Evolutionary conservation across 2,797 vertebrate species (phyloP).

Genomic region (Rhinella marina): DNA sequence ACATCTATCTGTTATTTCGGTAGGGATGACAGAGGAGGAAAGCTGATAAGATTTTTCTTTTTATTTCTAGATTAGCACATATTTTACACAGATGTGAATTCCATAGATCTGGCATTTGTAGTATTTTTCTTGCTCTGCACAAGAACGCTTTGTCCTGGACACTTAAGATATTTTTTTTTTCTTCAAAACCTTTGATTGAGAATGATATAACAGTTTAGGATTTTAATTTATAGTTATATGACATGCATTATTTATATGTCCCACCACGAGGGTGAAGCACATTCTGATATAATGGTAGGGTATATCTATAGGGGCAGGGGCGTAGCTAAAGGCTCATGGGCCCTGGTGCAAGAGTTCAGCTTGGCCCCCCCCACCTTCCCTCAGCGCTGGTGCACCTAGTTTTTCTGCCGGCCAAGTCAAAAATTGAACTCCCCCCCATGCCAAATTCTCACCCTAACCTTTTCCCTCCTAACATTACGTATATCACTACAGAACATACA

Average conservation of each 20-base stretch:
- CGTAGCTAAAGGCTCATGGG: too few species aligned
- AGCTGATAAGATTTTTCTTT: slow-evolving; percentile 15
- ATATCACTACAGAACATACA: too few species aligned
- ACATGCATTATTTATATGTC: background rate
- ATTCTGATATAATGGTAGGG: background rate
- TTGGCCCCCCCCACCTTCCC: too few species aligned
- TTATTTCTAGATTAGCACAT: slow-evolving; percentile 23
- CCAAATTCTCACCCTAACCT: too few species aligned
- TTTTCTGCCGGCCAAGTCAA: too few species aligned
- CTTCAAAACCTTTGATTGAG: background rate
- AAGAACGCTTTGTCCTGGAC: slow-evolving; percentile 10
- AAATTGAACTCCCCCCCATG: too few species aligned
- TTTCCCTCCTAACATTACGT: too few species aligned
- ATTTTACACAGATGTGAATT: slow-evolving; percentile 39
- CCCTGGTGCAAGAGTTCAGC: too few species aligned
- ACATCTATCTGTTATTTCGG: background rate
- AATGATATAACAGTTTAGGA: background rate
- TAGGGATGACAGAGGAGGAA: slow-evolving; percentile 6
- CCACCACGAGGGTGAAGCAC: background rate
- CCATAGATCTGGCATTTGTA: background rate
- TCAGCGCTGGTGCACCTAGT: too few species aligned
- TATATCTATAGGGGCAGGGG: background rate
- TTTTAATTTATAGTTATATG: background rate
- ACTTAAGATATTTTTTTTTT: background rate
- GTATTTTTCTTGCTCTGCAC: slow-evolving; percentile 11